phyloP scores from a whole-genome alignment of 2,113 vertebrate species.

The Meles meles region DNA sequence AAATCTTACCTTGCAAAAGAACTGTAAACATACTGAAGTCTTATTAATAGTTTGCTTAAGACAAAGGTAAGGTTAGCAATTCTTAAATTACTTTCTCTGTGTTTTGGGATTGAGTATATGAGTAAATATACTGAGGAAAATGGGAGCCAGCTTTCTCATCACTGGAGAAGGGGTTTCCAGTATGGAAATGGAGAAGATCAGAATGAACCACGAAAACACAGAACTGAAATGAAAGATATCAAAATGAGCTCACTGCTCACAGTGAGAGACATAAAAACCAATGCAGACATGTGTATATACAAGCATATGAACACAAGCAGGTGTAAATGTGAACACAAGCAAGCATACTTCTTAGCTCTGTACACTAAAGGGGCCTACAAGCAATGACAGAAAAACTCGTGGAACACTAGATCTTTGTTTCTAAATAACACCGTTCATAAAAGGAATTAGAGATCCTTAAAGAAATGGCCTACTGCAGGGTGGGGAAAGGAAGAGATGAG shows the following conservation, averaged over 20 bases:
- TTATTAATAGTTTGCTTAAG: background rate
- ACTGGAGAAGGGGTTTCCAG: background rate
- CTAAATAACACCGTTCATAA: background rate
- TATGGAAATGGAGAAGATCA: background rate
- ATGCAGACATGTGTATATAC: background rate
- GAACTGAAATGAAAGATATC: background rate
- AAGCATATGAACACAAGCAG: background rate
- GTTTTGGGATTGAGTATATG: background rate
- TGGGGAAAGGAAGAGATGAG: background rate
- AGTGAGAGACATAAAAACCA: background rate
- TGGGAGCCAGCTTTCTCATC: background rate
- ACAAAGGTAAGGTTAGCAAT: background rate
- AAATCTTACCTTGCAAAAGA: background rate
- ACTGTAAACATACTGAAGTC: background rate
- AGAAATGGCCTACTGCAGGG: background rate
- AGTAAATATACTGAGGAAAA: background rate
- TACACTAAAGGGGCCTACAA: background rate
- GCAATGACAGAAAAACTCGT: background rate
- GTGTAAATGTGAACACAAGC: background rate
- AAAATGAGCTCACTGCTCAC: background rate
- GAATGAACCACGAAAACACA: background rate
- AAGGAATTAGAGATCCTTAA: background rate
- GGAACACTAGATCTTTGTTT: background rate
- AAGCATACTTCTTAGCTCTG: background rate
- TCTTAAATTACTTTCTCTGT: background rate